phyloP scores from a whole-genome alignment of 2,888 invertebrate genomes.

The Cantharis nigra region DNA sequence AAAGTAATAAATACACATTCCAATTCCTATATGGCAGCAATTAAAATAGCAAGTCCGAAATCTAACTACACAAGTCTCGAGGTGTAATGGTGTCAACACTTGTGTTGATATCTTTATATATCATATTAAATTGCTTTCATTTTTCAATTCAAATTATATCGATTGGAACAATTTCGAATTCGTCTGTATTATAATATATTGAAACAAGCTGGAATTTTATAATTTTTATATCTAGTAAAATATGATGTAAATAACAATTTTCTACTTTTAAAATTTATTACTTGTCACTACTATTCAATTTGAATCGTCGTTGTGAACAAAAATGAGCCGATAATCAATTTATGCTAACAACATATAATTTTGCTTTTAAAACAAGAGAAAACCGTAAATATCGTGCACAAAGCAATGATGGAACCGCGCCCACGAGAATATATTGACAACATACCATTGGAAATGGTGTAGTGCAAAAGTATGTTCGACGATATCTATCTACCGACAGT shows the following conservation, averaged over 20 bases:
- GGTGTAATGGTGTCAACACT: constrained; percentile 9
- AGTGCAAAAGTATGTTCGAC: constrained; percentile 35
- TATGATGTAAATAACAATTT: not conserved
- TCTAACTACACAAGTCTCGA: constrained; percentile 17
- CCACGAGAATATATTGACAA: constrained; percentile 28
- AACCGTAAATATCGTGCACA: constrained; percentile 23
- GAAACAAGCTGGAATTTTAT: not conserved
- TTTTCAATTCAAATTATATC: not conserved
- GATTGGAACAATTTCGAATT: not conserved
- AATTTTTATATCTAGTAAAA: no score
- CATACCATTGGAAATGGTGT: constrained; percentile 33
- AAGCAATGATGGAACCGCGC: constrained; percentile 29
- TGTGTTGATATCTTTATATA: constrained; percentile 8
- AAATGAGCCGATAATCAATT: constrained; percentile 1
- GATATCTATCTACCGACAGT: constrained; percentile 40
- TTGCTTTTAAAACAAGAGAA: constrained; percentile 17
- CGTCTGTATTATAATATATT: not conserved
- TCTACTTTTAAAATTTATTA: not conserved
- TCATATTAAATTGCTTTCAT: not conserved
- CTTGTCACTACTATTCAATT: constrained; percentile 1
- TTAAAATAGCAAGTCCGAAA: constrained; percentile 26
- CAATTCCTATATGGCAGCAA: constrained; percentile 22
- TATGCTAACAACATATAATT: constrained; percentile 4
- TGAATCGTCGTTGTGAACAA: not conserved
- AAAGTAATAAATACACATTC: constrained; percentile 31